Base-by-base conservation (phyloP, 2,113 vertebrate genomes). In the Ceratotherium simum region DNA sequence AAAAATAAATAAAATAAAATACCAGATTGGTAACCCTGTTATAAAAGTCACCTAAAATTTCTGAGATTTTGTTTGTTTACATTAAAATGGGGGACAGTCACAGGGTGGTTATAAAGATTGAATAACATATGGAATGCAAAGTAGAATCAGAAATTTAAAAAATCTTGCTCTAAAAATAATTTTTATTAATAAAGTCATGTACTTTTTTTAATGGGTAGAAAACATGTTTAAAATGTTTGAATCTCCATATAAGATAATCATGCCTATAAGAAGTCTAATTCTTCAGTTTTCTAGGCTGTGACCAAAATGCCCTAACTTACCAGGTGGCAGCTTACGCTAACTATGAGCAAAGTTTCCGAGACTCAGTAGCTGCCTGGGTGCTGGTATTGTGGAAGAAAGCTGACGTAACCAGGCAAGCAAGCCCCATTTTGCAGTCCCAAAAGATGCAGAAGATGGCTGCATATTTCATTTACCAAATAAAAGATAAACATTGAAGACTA, bases 21-120 rank as follows among this genome's bases (percentile, higher is more conserved):
- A 65, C 14, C 16, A 82, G 9, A 31, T 78, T 60, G 48, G 20
- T 54, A 96, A 54, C 33, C 85, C 23, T 79, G 23, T 51, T 75
- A 48, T 14, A 89, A 42, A 42, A 69, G 4, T 69, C 65, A 76
- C 20, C 64, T 91, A 54, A 96, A 64, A 75, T 91, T 48, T 82
- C 69, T 93, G 81, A 83, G 33, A 60, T 92, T 70, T 65, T 70
- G 4, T 62, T 80, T 80, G 82, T 79, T 89, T 93, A 69, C 18
- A 91, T 72, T 82, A 96, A 95, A 89, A 73, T 60, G 2, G 31
- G 8, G 25, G 31, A 29, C 72, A 51, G 65, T 54, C 17, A 86
- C 4, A 21, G 39, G 20, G 13, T 36, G 86, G 18, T 62, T 91
- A 84, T 10, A 33, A 89, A 96, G 18, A 95, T 46, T 64, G 82